These are phyloP conservation scores for Psophia crepitans DNA, from an alignment of 2,113 vertebrate species.

Conservation along the genomic window DNA sequence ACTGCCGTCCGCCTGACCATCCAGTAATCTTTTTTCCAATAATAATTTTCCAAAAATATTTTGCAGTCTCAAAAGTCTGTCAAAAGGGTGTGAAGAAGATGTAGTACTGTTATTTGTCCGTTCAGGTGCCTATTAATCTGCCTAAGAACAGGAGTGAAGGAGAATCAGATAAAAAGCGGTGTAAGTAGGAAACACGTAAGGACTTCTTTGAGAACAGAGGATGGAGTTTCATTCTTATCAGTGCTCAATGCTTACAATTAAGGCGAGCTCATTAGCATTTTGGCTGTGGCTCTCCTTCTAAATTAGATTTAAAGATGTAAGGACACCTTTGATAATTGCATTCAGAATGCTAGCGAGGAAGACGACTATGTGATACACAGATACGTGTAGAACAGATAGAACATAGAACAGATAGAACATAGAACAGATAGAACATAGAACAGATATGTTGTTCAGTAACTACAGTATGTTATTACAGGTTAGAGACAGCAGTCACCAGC, in stretches of 20 bases:
- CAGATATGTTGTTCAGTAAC: not conserved
- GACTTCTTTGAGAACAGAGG: constrained; percentile 55
- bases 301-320: constrained; percentile 47
- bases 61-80: constrained; percentile 3
- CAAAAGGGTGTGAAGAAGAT: not conserved
- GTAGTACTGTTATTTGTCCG: constrained; percentile 24
- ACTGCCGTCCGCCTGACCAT: not conserved
- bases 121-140: constrained; percentile 38
- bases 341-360: not conserved
- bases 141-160: constrained; percentile 28
- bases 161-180: constrained; percentile 44
- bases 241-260: constrained; percentile 47
- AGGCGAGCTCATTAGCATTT: constrained; percentile 51
- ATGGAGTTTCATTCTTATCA: constrained; percentile 57
- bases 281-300: not conserved
- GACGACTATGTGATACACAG: not conserved
- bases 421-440: too few species aligned
- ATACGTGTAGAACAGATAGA: too few species aligned
- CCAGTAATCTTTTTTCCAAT: constrained; percentile 38
- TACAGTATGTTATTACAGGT: not conserved
- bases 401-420: too few species aligned
- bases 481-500: not conserved
- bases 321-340: not conserved
- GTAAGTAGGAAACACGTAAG: constrained; percentile 52
- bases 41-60: constrained; percentile 41